Conservation (phyloP, 2,888 invertebrate species). For the Tetanocera ferruginea region DNA sequence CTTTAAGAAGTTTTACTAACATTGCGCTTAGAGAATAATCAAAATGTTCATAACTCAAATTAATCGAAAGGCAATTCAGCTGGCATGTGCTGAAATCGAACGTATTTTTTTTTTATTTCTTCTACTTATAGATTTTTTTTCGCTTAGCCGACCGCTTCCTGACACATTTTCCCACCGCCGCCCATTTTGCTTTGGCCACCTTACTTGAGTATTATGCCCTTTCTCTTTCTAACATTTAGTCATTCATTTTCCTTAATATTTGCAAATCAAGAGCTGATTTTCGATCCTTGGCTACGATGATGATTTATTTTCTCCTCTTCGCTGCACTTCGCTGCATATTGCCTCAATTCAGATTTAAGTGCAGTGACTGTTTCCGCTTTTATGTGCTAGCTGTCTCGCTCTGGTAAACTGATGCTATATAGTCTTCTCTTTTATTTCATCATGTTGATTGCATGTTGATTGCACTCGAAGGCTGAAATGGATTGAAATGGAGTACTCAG, state of each 20-base stretch:
- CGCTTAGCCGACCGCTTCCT: too few species aligned
- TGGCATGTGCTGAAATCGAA: too few species aligned
- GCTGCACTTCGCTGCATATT: background rate
- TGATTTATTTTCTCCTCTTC: background rate
- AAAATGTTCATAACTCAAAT: too few species aligned
- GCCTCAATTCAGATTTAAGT: background rate
- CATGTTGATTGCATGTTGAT: background rate
- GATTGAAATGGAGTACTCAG: conserved; percentile 1
- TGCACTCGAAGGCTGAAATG: background rate
- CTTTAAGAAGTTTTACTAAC: too few species aligned
- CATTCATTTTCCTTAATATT: background rate
- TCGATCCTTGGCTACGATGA: background rate
- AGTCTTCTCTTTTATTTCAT: background rate
- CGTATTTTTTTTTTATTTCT: too few species aligned
- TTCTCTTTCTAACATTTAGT: too few species aligned
- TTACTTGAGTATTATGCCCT: too few species aligned
- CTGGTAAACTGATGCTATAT: background rate
- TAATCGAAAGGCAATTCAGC: too few species aligned
- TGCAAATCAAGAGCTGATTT: background rate
- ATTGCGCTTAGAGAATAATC: too few species aligned
- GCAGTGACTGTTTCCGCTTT: background rate
- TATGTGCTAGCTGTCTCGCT: background rate
- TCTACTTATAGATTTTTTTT: too few species aligned
- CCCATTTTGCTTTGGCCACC: too few species aligned
- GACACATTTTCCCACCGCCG: too few species aligned